Evolutionary conservation across 2,888 invertebrate species (phyloP).

Genomic region (Melinopterus prodromus): DNA sequence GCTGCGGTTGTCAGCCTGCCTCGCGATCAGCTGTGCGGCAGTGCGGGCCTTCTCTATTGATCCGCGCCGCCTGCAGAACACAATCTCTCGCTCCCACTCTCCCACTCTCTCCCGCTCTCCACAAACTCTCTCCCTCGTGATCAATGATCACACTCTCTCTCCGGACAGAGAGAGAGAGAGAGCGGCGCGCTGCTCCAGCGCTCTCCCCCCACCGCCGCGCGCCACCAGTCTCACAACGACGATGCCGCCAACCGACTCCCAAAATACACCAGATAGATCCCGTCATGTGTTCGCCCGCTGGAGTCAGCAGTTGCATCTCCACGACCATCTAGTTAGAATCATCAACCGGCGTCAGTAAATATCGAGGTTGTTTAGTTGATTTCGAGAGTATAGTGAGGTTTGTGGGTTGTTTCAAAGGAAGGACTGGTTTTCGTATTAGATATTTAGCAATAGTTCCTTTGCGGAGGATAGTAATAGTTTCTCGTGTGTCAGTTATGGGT

Average conservation of each 20-base stretch:
- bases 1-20: slow-evolving; percentile 50
- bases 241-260: slow-evolving; percentile 30
- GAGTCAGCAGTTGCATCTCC: slow-evolving; percentile 8
- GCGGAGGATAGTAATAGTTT: background rate
- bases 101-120: slow-evolving; percentile 48
- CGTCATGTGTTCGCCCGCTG: slow-evolving; percentile 15
- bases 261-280: slow-evolving; percentile 30
- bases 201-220: slow-evolving; percentile 27
- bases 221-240: background rate
- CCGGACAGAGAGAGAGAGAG: background rate
- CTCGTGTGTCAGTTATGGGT: background rate
- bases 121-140: slow-evolving; percentile 50
- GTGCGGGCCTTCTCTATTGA: slow-evolving; percentile 58
- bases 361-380: slow-evolving; percentile 1
- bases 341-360: background rate
- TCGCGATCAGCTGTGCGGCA: slow-evolving; percentile 57
- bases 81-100: slow-evolving; percentile 41
- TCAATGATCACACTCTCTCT: slow-evolving; percentile 54
- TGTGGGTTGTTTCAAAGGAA: background rate
- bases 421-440: background rate
- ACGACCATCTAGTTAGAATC: background rate
- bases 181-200: slow-evolving; percentile 15
- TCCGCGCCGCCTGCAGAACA: slow-evolving; percentile 50
- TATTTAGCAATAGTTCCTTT: too few relatives aligned
- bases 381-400: background rate